Conservation (phyloP, 1,140 invertebrate species). For the Drosophila melanogaster region DNA sequence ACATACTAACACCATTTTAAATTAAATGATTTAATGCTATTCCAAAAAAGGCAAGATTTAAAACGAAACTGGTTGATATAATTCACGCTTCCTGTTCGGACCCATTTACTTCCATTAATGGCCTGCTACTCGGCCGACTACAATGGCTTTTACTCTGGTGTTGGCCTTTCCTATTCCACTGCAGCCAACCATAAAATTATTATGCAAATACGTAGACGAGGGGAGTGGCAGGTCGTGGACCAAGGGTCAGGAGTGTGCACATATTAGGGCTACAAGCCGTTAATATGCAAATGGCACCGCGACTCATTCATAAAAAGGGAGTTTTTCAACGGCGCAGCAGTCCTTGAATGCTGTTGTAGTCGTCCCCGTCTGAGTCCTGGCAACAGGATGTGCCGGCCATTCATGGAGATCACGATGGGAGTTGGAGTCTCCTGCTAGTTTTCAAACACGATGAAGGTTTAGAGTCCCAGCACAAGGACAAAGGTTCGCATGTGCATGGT, state of each 20-base stretch:
- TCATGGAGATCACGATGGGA: constrained; percentile 31
- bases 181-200: constrained; percentile 78
- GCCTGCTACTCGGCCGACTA: constrained; percentile 53
- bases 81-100: neutral
- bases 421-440: constrained; percentile 1
- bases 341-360: constrained; percentile 27
- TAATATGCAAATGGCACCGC: constrained; percentile 73
- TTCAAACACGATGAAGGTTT: constrained; percentile 1
- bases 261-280: constrained; percentile 76
- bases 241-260: constrained; percentile 48
- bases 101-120: constrained; percentile 53
- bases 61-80: neutral
- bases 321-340: constrained; percentile 29
- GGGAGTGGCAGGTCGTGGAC: constrained; percentile 6
- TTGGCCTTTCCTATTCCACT: constrained; percentile 59
- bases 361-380: constrained; percentile 32
- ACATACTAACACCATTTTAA: too few species aligned
- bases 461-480: constrained; percentile 34
- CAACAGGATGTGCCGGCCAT: constrained; percentile 52
- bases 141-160: constrained; percentile 53
- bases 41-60: neutral
- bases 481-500: constrained; percentile 44
- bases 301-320: constrained; percentile 54
- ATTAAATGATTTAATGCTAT: neutral
- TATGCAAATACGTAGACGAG: constrained; percentile 64